phyloP scores from a whole-genome alignment of 2,888 invertebrate species.

The Augiades crinisus region DNA sequence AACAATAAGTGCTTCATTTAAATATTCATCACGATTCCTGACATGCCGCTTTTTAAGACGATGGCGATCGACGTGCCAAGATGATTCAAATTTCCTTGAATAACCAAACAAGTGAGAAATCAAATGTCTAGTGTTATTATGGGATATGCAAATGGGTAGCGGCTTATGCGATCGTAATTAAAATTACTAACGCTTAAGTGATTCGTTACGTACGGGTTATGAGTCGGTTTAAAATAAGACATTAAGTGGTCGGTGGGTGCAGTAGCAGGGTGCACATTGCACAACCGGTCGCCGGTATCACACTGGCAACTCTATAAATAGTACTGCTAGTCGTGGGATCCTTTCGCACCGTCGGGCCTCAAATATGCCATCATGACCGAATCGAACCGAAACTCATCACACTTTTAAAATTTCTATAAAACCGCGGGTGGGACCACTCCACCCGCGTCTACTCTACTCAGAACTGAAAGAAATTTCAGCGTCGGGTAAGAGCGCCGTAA shows the following conservation, averaged over 20 bases:
- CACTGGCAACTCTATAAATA: constrained; percentile 36
- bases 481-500: too few relatives aligned
- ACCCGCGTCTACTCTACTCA: too few relatives aligned
- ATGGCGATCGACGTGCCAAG: background rate
- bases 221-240: constrained; percentile 36
- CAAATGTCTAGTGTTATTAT: background rate
- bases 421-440: background rate
- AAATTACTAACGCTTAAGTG: constrained; percentile 24
- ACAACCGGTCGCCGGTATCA: constrained; percentile 37
- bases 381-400: constrained; percentile 9
- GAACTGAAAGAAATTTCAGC: too few relatives aligned
- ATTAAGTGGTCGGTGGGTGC: constrained; percentile 34
- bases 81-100: constrained; percentile 7
- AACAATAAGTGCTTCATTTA: constrained; percentile 4
- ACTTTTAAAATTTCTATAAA: constrained; percentile 5
- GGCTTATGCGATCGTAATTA: constrained; percentile 17
- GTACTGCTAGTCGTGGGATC: constrained; percentile 31
- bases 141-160: background rate
- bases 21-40: constrained; percentile 7
- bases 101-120: constrained; percentile 14
- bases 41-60: background rate
- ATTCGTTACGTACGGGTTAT: constrained; percentile 22
- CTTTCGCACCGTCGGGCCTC: constrained; percentile 19
- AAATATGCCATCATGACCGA: constrained; percentile 10
- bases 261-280: constrained; percentile 17